Base-by-base conservation (phyloP, 2,797 vertebrate species). In the Gila robusta region DNA sequence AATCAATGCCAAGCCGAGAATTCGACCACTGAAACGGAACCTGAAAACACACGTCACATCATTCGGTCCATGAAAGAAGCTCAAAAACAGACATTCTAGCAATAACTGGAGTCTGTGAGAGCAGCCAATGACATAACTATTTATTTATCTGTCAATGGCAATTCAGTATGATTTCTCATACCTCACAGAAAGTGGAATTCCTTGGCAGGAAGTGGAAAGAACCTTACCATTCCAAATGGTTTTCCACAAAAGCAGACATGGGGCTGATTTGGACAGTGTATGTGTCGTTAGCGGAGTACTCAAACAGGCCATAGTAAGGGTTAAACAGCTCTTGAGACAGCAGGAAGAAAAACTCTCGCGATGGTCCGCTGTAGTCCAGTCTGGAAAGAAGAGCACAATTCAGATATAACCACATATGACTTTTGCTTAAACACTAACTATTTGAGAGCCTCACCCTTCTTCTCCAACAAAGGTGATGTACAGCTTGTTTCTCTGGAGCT, bases 231-330 rank as follows among this genome's bases (percentile, higher is more conserved):
- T 97, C 97, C 79, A 97, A 94, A 89, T 97, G 97, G 85, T 96
- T 97, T 94, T 97, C 97, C 86, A 97, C 97, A 82, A 97, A 97
- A 10, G 97, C 96, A 77, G 97, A 97, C 97, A 97, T 97, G 84
- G 97, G 97, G 90, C 97, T 97, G 93, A 97, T 97, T 94, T 97
- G 97, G 86, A 97, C 96, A 2, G 97, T 97, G 89, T 97, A 97
- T 0, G 97, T 97, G 89, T 97, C 97, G 0, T 97, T 97, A 90
- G 97, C 97, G 1, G 97, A 97, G 92, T 97, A 97, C 82, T 97
- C 97, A 91, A 97, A 97, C 90, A 97, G 94, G 88, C 97, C 97
- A 0, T 97, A 97, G 88, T 97, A 97, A 19, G 97, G 97, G 92
- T 97, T 97, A 93, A 97, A 97, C 82, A 97, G 95, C 95, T 97